Base-by-base conservation (phyloP, 1,140 invertebrate genomes). In the Piezodorus guildinii region DNA sequence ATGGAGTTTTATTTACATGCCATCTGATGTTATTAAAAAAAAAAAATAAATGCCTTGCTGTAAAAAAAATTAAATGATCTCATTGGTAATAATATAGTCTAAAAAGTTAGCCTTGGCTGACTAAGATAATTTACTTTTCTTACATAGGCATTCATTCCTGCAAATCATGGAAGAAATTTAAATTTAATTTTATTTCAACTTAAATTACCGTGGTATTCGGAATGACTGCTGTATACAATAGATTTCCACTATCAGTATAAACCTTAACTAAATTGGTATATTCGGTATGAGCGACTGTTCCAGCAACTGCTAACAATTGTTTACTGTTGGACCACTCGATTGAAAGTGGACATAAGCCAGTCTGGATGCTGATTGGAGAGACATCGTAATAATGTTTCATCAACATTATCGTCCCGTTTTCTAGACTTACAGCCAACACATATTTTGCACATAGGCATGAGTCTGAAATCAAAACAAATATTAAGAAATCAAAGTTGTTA, bases 241-340 rank as follows among this genome's bases (percentile, higher is more conserved):
- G 79, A 10, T 77, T 77, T 1, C 88, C 89, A 23, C 77, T 78
- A 70, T 87, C 85, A 8, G 87, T 88, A 71, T 90, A 92, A 73
- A 91, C 90, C 71, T 90, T 87, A 30, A 87, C 72, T 15, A 85
- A 74, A 71, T 88, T 88, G 63, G 78, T 80, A 72, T 81, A 86
- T 12, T 84, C 80, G 17, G 63, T 74, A 73, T 63, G 62, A 72
- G 73, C 75, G 62, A 73, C 73, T 25, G 83, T 85, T 19, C 94
- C 94, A n/a, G 91, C 92, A 0, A 96, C 91, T 1, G 93, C 94
- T 21, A 98, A 77, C 34, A 95, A 75, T 73, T 96, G 91, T 30
- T 91, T 85, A 1, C 91, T 94, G 74, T 96, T 97, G 54, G 91
- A 93, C 94, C 95, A 98, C 75, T 97, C 94, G 77, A 96, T 90